These are phyloP conservation scores for Pristiophorus japonicus DNA, from an alignment of 2,113 vertebrate species.

Conservation along the genomic window DNA sequence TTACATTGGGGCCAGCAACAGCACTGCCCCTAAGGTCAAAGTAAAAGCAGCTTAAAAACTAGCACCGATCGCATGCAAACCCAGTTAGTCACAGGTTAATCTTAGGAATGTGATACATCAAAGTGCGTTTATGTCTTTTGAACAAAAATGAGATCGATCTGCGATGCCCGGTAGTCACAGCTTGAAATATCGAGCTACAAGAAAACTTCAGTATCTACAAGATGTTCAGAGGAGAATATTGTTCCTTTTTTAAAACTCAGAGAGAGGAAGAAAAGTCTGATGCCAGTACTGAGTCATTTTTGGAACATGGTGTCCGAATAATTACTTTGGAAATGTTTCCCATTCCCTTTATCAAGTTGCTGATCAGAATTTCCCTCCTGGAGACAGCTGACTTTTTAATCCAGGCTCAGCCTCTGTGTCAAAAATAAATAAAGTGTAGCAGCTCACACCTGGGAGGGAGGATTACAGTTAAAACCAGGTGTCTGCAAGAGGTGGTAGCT, in stretches of 20 bases:
- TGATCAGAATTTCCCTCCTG: slow-evolving; percentile 24
- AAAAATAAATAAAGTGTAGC: slow-evolving; percentile 29
- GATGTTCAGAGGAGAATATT: background rate
- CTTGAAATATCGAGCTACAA: background rate
- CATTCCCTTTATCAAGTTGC: background rate
- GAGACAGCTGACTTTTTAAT: slow-evolving; percentile 34
- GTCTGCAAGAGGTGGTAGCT: background rate
- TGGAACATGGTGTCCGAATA: background rate
- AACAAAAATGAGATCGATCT: slow-evolving; percentile 7
- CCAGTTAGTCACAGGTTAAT: background rate
- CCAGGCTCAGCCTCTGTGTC: slow-evolving; percentile 13
- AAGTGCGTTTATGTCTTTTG: background rate
- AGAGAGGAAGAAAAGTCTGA: background rate
- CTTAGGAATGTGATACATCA: background rate
- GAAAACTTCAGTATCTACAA: background rate
- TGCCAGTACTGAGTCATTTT: background rate
- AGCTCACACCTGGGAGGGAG: slow-evolving; percentile 10
- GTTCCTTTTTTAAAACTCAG: background rate
- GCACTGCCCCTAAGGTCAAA: too few relatives aligned
- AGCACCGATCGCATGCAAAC: background rate
- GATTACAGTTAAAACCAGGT: slow-evolving; percentile 11
- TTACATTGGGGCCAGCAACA: background rate
- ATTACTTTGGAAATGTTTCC: slow-evolving; percentile 9
- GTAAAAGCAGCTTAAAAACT: background rate
- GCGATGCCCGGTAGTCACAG: background rate